Evolutionary conservation across 2,797 vertebrate genomes (phyloP), one percentile per base, ranked within the genome.

Genomic region (Lates japonicus): DNA sequence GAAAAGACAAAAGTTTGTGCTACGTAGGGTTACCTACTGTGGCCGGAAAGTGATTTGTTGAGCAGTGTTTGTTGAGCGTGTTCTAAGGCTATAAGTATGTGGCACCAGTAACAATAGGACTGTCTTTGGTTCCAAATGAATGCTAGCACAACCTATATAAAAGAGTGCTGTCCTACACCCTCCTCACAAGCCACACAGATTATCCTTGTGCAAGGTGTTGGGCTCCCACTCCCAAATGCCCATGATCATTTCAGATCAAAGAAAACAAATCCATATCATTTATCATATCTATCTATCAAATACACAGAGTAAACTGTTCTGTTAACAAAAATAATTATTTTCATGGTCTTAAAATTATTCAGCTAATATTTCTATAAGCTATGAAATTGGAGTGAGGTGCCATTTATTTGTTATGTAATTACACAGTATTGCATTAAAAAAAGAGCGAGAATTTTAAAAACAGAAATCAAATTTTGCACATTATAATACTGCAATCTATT

Each of bases 41-140:
- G 85, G 82, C 65, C 79, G 57, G 84, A 79, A 88, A 93, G 91
- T 93, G 90, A 95, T 95, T 93, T 93, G 93, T 92, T 93, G n/a
- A n/a, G n/a, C n/a, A 84, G 86, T 88, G 90, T 94, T 93, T 91
- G 94, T 91, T 86, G 87, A 93, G 83, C 76, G 54, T 85, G 84
- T 90, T 92, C 89, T 81, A 51, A 89, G 90, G 90, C 91, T 85
- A 88, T 93, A 93, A 93, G 93, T n/a, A 90, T 88, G 86, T 85
- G 92, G 90, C 88, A 92, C 86, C 19, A 54, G 84, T 87, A 87
- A 90, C 93, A 93, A 94, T 92, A 94, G 87, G 90, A 93, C 90
- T 95, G 91, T 68, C n/a, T 81, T 83, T 52, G 35, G 68, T 86
- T 90, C 82, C 75, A 87, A 90, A 92, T 92, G 89, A 91, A 91